Percentiles rank a stretch among this genome's conserved stretches.
Evolutionary conservation across 1,140 invertebrate species (phyloP).

Genomic region (Charaxes varanes): DNA sequence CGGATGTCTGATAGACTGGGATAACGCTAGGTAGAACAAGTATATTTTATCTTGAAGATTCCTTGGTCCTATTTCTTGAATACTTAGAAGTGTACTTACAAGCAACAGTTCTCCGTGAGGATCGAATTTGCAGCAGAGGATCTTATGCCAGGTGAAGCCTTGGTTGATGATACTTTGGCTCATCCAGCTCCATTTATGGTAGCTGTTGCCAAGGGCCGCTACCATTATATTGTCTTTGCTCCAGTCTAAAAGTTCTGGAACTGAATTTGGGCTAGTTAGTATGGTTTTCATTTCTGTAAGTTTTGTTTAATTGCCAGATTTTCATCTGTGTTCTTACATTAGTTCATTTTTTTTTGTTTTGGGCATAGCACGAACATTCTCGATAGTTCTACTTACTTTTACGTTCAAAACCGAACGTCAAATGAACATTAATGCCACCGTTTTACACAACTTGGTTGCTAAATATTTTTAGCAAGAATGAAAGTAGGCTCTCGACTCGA

Average conservation of each 20-base stretch:
- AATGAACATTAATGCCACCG: too few relatives aligned
- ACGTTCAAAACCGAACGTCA: too few relatives aligned
- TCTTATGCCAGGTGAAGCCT: conserved; percentile 28
- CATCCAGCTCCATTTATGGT: conserved; percentile 57
- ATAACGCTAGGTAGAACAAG: too few relatives aligned
- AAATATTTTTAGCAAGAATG: too few relatives aligned
- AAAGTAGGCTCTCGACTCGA: too few relatives aligned
- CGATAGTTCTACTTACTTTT: too few relatives aligned
- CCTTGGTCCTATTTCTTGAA: too few relatives aligned
- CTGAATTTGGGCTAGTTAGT: conserved; percentile 20
- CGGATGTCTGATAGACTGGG: too few relatives aligned
- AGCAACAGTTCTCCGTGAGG: conserved; percentile 41
- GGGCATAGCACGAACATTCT: too few relatives aligned
- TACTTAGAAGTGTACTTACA: conserved; percentile 25
- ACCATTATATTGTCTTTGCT: conserved; percentile 50
- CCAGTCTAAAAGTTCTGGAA: conserved; percentile 61
- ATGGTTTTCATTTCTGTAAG: not conserved
- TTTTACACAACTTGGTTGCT: too few relatives aligned
- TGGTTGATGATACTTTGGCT: conserved; percentile 40
- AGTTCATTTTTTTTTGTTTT: too few relatives aligned
- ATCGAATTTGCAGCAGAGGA: conserved; percentile 54
- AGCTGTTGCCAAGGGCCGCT: conserved; percentile 47
- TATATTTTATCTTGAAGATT: too few relatives aligned
- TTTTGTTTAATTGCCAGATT: not conserved
- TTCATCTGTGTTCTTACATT: not conserved